A percentile compares a stretch with the other conserved stretches of the same genome.
phyloP scores from a whole-genome alignment of 2,113 vertebrate genomes.

The Seriola dumerili region DNA sequence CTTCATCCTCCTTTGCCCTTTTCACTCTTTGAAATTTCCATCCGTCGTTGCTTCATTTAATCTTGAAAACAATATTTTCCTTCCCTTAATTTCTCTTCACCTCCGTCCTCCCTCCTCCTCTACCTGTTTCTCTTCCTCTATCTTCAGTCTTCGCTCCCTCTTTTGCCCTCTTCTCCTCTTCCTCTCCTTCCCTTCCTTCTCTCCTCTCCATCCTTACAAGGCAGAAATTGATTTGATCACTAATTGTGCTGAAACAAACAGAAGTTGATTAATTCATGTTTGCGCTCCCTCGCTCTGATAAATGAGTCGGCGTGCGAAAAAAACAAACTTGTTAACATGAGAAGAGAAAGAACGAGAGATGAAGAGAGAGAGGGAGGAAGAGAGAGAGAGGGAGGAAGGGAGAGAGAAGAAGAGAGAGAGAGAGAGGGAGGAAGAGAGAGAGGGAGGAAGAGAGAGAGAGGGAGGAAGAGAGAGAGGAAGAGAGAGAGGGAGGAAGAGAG shows the following conservation, averaged over 20 bases:
- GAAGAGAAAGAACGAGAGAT: not conserved
- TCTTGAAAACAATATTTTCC: not conserved
- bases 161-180: not conserved
- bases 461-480: not conserved
- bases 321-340: slow-evolving; percentile 60
- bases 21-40: no score
- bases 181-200: no score
- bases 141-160: not conserved
- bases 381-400: not conserved
- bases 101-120: not conserved
- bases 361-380: not conserved
- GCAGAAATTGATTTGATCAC: slow-evolving; percentile 64
- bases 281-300: slow-evolving; percentile 55
- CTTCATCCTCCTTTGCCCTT: no score
- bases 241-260: slow-evolving; percentile 75
- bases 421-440: not conserved
- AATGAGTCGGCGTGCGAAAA: slow-evolving; percentile 35
- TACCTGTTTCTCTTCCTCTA: not conserved
- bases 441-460: not conserved
- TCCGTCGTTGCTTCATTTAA: not conserved
- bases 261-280: slow-evolving; percentile 76
- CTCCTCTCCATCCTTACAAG: slow-evolving; percentile 16
- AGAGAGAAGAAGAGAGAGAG: not conserved
- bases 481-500: not conserved
- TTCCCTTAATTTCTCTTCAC: not conserved